Conservation (phyloP, 2,797 vertebrate genomes). For the Astyanax mexicanus region DNA sequence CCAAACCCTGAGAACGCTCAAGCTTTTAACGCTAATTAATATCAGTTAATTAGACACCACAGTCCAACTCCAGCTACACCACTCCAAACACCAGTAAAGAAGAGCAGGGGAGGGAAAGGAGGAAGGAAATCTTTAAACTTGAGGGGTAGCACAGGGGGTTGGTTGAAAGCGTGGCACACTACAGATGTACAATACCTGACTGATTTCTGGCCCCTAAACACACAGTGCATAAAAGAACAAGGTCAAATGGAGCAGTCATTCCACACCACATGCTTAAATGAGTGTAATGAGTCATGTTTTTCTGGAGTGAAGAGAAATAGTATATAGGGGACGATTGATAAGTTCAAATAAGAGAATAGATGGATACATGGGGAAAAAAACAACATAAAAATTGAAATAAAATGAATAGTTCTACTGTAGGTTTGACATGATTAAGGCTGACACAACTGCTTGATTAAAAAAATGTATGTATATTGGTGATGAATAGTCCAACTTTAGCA, state of each 20-base stretch:
- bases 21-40: slow-evolving; percentile 3
- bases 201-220: slow-evolving; percentile 91
- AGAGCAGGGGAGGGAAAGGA: slow-evolving; percentile 52
- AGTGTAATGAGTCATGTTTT: slow-evolving; percentile 14
- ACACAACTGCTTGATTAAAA: no score
- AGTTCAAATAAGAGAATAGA: neutral
- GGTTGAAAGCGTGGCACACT: slow-evolving; percentile 67
- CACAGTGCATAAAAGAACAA: slow-evolving; percentile 84
- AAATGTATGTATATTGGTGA: no score
- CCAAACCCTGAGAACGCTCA: slow-evolving; percentile 67
- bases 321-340: neutral
- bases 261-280: slow-evolving; percentile 71
- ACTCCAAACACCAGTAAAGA: slow-evolving; percentile 72
- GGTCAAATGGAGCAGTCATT: slow-evolving; percentile 67
- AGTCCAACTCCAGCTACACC: slow-evolving; percentile 72
- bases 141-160: slow-evolving; percentile 57
- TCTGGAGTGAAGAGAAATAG: slow-evolving; percentile 12
- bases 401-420: no score
- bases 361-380: neutral
- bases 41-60: slow-evolving; percentile 69
- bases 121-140: slow-evolving; percentile 47
- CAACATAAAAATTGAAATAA: no score
- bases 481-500: no score
- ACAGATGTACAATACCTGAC: slow-evolving; percentile 87
- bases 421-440: no score